phyloP scores from a whole-genome alignment of 2,797 vertebrate species.

The Mormyrus hasselquistii region DNA sequence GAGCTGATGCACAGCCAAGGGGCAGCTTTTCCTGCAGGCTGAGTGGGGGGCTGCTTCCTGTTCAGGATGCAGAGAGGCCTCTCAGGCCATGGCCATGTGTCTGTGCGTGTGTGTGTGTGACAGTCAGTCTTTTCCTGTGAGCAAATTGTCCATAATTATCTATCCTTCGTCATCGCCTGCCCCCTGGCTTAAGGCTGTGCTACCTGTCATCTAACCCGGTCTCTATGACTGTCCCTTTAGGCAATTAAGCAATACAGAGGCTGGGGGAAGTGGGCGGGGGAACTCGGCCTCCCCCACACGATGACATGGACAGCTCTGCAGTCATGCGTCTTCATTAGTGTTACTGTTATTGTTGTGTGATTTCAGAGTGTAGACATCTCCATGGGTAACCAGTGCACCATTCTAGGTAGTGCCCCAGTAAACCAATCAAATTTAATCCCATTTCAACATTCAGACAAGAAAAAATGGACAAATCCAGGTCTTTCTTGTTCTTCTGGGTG shows the following conservation, averaged over 20 bases:
- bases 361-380: neutral
- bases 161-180: neutral
- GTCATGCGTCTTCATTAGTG: neutral
- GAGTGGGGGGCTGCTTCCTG: neutral
- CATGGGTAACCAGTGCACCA: neutral
- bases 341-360: neutral
- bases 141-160: constrained; percentile 6
- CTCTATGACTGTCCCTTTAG: constrained; percentile 2
- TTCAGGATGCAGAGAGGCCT: neutral
- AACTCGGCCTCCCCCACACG: neutral
- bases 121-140: neutral
- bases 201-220: neutral
- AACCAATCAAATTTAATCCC: neutral
- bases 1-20: neutral
- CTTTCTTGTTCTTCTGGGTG: neutral
- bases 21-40: neutral
- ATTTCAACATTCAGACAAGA: neutral
- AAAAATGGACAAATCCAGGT: neutral
- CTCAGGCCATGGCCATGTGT: neutral
- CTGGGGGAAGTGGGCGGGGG: neutral
- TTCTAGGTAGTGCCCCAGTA: neutral
- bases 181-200: neutral
- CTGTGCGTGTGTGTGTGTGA: neutral
- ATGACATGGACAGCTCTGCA: neutral
- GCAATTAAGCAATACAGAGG: neutral